These are phyloP conservation scores for Siniperca obscura DNA, from an alignment of 2,797 vertebrate species.

Conservation along the genomic window DNA sequence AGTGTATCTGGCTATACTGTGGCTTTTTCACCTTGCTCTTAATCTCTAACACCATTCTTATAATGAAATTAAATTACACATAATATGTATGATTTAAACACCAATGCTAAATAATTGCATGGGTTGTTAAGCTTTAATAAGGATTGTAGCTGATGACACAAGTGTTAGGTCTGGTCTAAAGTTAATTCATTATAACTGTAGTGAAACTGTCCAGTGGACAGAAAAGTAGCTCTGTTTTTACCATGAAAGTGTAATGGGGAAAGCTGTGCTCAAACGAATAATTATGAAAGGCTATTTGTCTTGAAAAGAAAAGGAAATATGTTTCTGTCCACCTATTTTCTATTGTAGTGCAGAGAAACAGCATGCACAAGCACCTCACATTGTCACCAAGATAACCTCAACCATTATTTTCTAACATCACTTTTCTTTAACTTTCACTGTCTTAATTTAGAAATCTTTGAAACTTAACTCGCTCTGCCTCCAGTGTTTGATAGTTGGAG, in stretches of 20 bases:
- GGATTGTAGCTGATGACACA: slow-evolving; percentile 5
- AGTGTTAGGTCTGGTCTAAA: slow-evolving; percentile 19
- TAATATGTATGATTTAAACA: slow-evolving; percentile 32
- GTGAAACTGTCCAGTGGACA: slow-evolving; percentile 28
- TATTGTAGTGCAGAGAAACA: not conserved
- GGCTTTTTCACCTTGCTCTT: slow-evolving; percentile 14
- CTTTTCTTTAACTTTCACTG: slow-evolving; percentile 4
- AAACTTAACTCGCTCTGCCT: not conserved
- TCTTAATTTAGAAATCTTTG: slow-evolving; percentile 15
- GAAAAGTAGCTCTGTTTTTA: slow-evolving; percentile 22
- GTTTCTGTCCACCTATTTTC: not conserved
- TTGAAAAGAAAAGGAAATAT: slow-evolving; percentile 6
- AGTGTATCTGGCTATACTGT: not conserved
- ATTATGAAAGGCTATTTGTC: slow-evolving; percentile 25
- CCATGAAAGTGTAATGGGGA: slow-evolving; percentile 2
- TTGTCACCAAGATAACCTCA: slow-evolving; percentile 15
- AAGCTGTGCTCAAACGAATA: slow-evolving; percentile 5
- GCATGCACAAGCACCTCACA: not conserved
- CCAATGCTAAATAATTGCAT: slow-evolving; percentile 30
- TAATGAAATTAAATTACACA: slow-evolving; percentile 34
- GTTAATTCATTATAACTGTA: slow-evolving; percentile 26
- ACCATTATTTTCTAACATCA: slow-evolving; percentile 15
- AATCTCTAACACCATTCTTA: not conserved
- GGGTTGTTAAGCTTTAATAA: slow-evolving; percentile 3
- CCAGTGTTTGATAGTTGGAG: not conserved